Evolutionary conservation across 2,888 invertebrate genomes (phyloP).

Genomic region (Drosophila antonietae): DNA sequence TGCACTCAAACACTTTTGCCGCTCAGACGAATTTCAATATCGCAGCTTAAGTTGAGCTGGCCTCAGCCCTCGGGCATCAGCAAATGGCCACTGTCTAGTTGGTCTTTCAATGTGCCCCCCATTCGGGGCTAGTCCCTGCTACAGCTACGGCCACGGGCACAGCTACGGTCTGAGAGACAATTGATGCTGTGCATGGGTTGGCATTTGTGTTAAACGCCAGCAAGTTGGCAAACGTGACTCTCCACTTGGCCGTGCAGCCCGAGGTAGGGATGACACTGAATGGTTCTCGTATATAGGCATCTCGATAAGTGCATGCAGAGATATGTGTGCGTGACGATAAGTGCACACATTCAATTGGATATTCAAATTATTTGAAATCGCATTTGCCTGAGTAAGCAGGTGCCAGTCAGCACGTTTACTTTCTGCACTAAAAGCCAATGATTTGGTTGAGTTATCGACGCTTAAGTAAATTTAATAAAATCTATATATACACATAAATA

Average conservation of each 20-base stretch:
- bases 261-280: slow-evolving; percentile 17
- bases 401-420: slow-evolving; percentile 59
- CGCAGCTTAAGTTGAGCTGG: slow-evolving; percentile 41
- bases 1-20: slow-evolving; percentile 74
- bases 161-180: slow-evolving; percentile 69
- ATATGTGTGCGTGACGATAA: slow-evolving; percentile 51
- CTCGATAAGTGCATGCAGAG: slow-evolving; percentile 15
- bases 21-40: slow-evolving; percentile 71
- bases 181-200: slow-evolving; percentile 67
- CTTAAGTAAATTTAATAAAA: slow-evolving; percentile 73
- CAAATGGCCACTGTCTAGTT: slow-evolving; percentile 34
- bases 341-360: slow-evolving; percentile 77
- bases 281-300: not conserved
- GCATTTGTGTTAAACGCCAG: slow-evolving; percentile 56
- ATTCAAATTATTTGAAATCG: slow-evolving; percentile 78
- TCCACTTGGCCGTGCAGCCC: slow-evolving; percentile 25
- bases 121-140: slow-evolving; percentile 25
- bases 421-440: slow-evolving; percentile 56
- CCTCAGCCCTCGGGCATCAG: slow-evolving; percentile 4
- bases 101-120: slow-evolving; percentile 39
- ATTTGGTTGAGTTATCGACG: slow-evolving; percentile 59
- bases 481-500: not conserved
- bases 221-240: slow-evolving; percentile 65
- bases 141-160: not conserved
- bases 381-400: slow-evolving; percentile 70